Evolutionary conservation across 1,140 invertebrate species (phyloP).

Genomic region (Leptinotarsa defecta): DNA sequence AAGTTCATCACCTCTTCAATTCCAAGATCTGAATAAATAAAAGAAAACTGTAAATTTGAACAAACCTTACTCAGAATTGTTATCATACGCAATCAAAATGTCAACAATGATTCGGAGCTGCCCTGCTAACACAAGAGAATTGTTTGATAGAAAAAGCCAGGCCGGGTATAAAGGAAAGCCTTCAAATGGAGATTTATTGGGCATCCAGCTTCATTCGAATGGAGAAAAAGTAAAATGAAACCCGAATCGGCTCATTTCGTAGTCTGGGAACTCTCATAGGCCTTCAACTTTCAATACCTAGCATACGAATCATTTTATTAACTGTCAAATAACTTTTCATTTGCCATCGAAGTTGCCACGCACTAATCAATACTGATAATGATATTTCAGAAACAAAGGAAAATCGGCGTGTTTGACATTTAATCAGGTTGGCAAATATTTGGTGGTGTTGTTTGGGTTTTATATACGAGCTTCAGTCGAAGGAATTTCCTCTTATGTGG

Average conservation of each 20-base stretch:
- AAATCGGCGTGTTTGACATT: conserved; percentile 15
- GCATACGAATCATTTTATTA: conserved; percentile 17
- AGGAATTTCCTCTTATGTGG: not conserved
- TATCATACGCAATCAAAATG: too few species aligned
- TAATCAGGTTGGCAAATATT: conserved; percentile 18
- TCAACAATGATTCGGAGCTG: too few species aligned
- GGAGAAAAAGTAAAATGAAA: not conserved
- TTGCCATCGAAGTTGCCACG: conserved; percentile 6
- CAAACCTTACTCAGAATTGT: too few species aligned
- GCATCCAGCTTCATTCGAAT: not conserved
- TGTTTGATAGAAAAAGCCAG: too few species aligned
- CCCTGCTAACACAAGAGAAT: too few species aligned
- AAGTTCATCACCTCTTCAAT: too few species aligned
- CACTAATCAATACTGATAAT: conserved; percentile 14
- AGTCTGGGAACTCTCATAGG: conserved; percentile 7
- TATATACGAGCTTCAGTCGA: not conserved
- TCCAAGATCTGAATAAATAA: too few species aligned
- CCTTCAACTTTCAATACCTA: not conserved
- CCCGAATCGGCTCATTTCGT: not conserved
- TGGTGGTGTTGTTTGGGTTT: not conserved
- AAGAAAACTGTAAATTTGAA: too few species aligned
- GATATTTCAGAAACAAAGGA: conserved; percentile 7
- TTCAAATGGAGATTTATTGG: not conserved
- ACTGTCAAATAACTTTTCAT: conserved; percentile 22
- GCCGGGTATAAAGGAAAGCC: not conserved